Conservation (phyloP, 2,113 vertebrate species). For the Lipophrys pholis region DNA sequence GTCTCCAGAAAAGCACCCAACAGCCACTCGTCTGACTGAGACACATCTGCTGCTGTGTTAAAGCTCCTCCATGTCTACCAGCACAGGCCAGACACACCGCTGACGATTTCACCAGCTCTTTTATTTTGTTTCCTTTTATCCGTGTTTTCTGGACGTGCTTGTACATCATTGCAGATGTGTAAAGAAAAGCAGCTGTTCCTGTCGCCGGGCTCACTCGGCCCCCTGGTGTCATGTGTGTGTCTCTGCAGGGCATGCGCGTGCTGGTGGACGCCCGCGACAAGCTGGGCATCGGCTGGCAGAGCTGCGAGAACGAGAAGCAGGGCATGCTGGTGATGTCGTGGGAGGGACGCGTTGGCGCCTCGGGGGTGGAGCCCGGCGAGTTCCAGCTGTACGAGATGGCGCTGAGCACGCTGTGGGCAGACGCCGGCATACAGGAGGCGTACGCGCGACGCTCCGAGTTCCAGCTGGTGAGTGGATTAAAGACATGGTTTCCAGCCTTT, state of each 20-base stretch:
- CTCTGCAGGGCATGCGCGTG: slow-evolving; percentile 90
- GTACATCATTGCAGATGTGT: not conserved
- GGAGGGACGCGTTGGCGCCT: slow-evolving; percentile 89
- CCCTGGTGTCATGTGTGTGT: slow-evolving; percentile 9
- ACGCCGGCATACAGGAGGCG: slow-evolving; percentile 90
- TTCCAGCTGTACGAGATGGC: slow-evolving; percentile 96
- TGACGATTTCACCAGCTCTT: slow-evolving; percentile 11
- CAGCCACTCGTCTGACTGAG: slow-evolving; percentile 23
- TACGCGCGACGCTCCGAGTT: slow-evolving; percentile 93
- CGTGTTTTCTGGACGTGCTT: slow-evolving; percentile 18
- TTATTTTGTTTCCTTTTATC: not conserved
- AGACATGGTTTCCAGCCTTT: not conserved
- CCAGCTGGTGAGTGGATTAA: slow-evolving; percentile 91
- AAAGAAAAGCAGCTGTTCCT: slow-evolving; percentile 9
- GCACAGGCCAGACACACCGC: slow-evolving; percentile 1
- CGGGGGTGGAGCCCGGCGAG: slow-evolving; percentile 89
- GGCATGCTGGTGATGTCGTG: slow-evolving; percentile 98
- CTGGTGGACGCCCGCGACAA: slow-evolving; percentile 97
- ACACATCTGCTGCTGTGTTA: slow-evolving; percentile 7
- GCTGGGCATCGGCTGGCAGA: slow-evolving; percentile 94
- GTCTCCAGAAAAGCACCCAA: slow-evolving; percentile 47
- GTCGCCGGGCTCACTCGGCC: not conserved
- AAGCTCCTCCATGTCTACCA: slow-evolving; percentile 38
- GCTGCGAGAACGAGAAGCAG: slow-evolving; percentile 95
- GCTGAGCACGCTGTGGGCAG: slow-evolving; percentile 89